Percentiles rank a stretch among this genome's conserved stretches.
phyloP scores from a whole-genome alignment of 2,113 vertebrate species.

The Myxocyprinus asiaticus region DNA sequence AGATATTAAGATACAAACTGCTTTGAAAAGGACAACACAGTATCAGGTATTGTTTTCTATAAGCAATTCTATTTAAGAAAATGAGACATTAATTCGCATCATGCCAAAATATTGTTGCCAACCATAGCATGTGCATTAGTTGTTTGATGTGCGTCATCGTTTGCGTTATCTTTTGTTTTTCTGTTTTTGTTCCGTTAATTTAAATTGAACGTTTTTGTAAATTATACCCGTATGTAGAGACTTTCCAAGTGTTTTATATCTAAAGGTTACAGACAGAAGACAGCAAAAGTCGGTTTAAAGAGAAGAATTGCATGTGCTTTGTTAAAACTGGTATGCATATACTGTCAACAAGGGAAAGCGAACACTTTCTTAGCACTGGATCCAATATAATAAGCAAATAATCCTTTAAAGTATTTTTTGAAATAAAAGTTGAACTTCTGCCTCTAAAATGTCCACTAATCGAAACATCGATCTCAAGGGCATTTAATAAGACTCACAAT shows the following conservation, averaged over 20 bases:
- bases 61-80: slow-evolving; percentile 73
- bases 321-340: slow-evolving; percentile 73
- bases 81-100: slow-evolving; percentile 69
- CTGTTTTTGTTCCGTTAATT: slow-evolving; percentile 1
- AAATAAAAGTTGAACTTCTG: slow-evolving; percentile 49
- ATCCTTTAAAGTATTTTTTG: slow-evolving; percentile 61
- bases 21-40: slow-evolving; percentile 70
- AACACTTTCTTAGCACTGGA: slow-evolving; percentile 63
- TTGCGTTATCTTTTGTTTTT: background rate
- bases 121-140: slow-evolving; percentile 82
- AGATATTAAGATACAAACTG: slow-evolving; percentile 54
- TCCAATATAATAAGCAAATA: slow-evolving; percentile 71
- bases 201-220: slow-evolving; percentile 32
- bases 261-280: slow-evolving; percentile 55
- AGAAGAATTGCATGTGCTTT: slow-evolving; percentile 83
- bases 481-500: slow-evolving; percentile 6
- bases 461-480: background rate
- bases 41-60: slow-evolving; percentile 84
- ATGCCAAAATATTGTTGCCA: slow-evolving; percentile 74
- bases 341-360: slow-evolving; percentile 61
- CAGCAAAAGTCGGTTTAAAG: slow-evolving; percentile 58
- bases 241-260: slow-evolving; percentile 47
- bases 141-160: slow-evolving; percentile 62
- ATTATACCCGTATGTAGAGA: slow-evolving; percentile 42
- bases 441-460: slow-evolving; percentile 54